Conservation (phyloP, 2,113 vertebrate species). For the Hemibagrus wyckioides region DNA sequence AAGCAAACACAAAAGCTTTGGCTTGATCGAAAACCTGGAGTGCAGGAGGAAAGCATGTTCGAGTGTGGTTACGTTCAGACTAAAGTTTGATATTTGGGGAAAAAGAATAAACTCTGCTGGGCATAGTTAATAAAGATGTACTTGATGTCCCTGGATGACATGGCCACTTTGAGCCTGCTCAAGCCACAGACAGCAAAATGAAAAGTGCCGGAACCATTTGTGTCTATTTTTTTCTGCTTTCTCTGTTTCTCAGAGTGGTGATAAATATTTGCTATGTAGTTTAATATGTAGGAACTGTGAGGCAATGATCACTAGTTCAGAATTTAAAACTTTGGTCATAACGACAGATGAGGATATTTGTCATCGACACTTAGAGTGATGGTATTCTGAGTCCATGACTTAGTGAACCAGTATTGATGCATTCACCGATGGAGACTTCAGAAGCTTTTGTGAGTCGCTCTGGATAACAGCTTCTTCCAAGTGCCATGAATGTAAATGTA, state of each 20-base stretch:
- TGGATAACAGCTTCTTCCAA: too few species aligned
- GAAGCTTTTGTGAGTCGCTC: too few species aligned
- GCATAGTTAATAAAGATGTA: slow-evolving; percentile 24
- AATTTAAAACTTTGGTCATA: background rate
- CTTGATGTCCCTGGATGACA: background rate
- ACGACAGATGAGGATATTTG: slow-evolving; percentile 61
- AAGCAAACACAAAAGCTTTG: slow-evolving; percentile 11
- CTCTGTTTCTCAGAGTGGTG: slow-evolving; percentile 16
- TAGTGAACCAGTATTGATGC: too few species aligned
- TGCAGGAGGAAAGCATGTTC: slow-evolving; percentile 1
- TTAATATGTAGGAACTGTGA: background rate
- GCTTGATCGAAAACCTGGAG: background rate
- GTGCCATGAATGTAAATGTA: background rate
- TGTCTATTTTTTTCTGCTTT: slow-evolving; percentile 24
- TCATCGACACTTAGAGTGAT: slow-evolving; percentile 20
- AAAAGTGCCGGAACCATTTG: background rate
- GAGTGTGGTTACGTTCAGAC: background rate
- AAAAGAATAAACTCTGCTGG: background rate
- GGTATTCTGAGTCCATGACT: too few species aligned
- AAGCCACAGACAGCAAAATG: background rate
- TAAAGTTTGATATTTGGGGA: background rate
- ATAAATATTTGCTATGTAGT: slow-evolving; percentile 36
- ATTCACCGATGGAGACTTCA: too few species aligned
- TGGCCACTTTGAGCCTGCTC: background rate
- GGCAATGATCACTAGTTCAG: background rate